Base-by-base conservation (phyloP, 2,797 vertebrate species). In the Rhinophrynus dorsalis region DNA sequence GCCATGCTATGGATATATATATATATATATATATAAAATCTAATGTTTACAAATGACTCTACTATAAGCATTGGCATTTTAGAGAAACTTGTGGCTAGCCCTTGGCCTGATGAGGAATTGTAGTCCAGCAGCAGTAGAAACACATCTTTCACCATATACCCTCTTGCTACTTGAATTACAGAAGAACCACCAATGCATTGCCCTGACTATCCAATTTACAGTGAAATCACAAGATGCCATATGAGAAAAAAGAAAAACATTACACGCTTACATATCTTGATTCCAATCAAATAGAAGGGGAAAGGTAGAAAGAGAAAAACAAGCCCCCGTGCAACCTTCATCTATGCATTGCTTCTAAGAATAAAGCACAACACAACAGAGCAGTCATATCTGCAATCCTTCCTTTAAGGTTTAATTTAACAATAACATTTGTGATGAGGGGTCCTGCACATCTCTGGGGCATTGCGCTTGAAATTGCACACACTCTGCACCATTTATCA, bases 391-490 rank as follows among this genome's bases (percentile, higher is more conserved):
- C 84, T 86, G 82, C 88, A 86, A 87, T 87, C 84, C 86, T 86
- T 90, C 86, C 87, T 95, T 94, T 96, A 96, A 95, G 93, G 92
- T 98, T 98, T 98, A 97, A 97, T 98, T 97, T 96, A 97, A 97
- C 94, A 97, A 95, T 95, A 97, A 95, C 95, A 97, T 98, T 97
- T 97, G 94, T 91, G 92, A 98, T 94, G 91, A 86, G 86, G 91
- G 94, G 94, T 95, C 94, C 93, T 90, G 91, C 91, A 90, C 95
- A 97, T 98, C 97, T 98, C 97, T 97, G 97, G 97, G 96, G 97
- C 95, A 98, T 97, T 97, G 93, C 94, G 90, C 94, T 92, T 97
- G 95, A 97, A 99, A 99, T 99, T 95, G 97, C 95, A 95, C 95
- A 94, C 94, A 92, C 94, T 94, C 92, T 86, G 91, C 91, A 91